Base-by-base conservation (phyloP, 2,797 vertebrate species). In the Alouatta caraya region DNA sequence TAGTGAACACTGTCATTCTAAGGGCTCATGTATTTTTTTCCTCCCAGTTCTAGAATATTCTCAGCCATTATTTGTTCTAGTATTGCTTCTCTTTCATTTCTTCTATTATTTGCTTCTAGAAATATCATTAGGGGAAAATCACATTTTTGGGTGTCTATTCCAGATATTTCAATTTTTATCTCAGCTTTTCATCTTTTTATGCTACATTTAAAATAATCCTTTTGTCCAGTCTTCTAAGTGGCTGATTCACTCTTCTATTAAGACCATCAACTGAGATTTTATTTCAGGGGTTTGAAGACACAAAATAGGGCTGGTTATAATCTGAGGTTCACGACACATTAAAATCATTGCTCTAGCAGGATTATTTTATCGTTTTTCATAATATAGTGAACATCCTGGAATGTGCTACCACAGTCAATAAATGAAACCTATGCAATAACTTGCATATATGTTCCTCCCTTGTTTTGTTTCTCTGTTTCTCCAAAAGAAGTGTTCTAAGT, bases 81-180 rank as follows among this genome's bases (percentile, higher is more conserved):
- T 12, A 42, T 48, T 78, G 73, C 19, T 4, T 72, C 67, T 85
- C 84, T 80, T 84, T 64, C 22, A n/a, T 67, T 67, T 33, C 44
- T 84, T 83, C 30, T 42, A 19, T 76, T 93, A 48, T 73, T 88
- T 86, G 52, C 70, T 89, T 95, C 79, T 79, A 48, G 52, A 95
- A 95, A 83, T 75, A 59, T 42, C 17, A 19, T 44, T 50, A 73
- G 12, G 82, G 64, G 11, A 67, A 64, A 26, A 96, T 75, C 30
- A 61, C 73, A 48, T 30, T 84, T 86, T n/a, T 46, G 55, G 9
- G 6, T 96, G 50, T 37, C 2, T 80, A 64, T 75, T 93, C 28
- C 39, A 94, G 64, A 82, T 82, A 28, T 94, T 90, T 57, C 30
- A 39, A 19, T 81, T 94, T 95, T 97, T 44, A 33, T 92, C 72